Evolutionary conservation across 2,797 vertebrate species (phyloP).

Genomic region (Coccyzus lansbergi): DNA sequence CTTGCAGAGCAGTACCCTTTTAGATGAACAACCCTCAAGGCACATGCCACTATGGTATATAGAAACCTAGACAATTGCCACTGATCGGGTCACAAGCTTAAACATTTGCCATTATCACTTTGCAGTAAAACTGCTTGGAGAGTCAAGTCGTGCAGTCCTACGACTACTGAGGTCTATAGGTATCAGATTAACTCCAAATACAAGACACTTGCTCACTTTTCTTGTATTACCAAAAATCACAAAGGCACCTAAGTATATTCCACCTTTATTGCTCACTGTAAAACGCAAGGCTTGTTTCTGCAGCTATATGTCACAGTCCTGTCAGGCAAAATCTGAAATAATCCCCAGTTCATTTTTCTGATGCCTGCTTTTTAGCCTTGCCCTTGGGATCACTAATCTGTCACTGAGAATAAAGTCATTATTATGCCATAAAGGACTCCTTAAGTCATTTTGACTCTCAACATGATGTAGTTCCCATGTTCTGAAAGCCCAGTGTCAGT

Average conservation of each 20-base stretch:
- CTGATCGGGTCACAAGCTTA: too few relatives aligned
- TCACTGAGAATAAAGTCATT: constrained; percentile 14
- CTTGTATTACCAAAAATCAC: background rate
- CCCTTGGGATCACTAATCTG: background rate
- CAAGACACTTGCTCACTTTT: background rate
- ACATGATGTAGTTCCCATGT: background rate
- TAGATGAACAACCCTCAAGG: too few relatives aligned
- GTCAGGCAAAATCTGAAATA: background rate
- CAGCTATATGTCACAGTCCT: background rate
- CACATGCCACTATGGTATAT: too few relatives aligned
- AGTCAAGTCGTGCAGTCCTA: background rate
- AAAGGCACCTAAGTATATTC: background rate
- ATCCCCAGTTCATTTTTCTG: background rate
- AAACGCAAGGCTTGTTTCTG: background rate
- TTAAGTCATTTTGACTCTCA: background rate
- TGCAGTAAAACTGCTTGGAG: background rate
- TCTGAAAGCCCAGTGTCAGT: background rate
- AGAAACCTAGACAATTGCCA: too few relatives aligned
- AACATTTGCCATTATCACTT: too few relatives aligned
- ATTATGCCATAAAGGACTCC: background rate
- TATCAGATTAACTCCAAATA: background rate
- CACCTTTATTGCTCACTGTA: background rate
- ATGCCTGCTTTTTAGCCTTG: background rate
- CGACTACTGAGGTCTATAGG: background rate
- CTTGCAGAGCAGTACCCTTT: too few relatives aligned